Base-by-base conservation (phyloP, 2,888 invertebrate species). In the Glomeris marginata region DNA sequence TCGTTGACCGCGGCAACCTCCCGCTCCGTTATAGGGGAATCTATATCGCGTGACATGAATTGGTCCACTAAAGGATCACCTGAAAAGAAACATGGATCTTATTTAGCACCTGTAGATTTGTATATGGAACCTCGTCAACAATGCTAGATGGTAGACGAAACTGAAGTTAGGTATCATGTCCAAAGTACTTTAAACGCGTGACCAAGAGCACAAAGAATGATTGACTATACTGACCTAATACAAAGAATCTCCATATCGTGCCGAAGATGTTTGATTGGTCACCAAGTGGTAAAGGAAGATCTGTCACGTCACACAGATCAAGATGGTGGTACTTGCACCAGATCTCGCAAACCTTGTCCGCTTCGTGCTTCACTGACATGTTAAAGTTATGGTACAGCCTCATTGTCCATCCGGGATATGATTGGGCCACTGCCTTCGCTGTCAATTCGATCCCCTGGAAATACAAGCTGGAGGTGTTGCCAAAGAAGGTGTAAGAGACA, bases 331-430 rank as follows among this genome's bases (percentile, higher is more conserved):
- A 37, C 22, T 21, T 35, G 38, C 56, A 55, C 33, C 47, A 49
- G 3, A 54, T 18, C 1, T 11, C 18, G 33, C 51, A 53, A 8
- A 55, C 44, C 5, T 41, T 47, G 10, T 35, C 15, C n/a, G 28
- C 15, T 22, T 41, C 43, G 13, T 40, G 22, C 1, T 8, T 13
- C 3, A 41, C 11, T 2, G 33, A 37, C 8, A 42, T n/a, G 13
- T 20, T 37, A 2, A 52, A 37, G 33, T 57, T 52, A 34, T 52
- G 53, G 46, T 57, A 54, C 11, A 57, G 41, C 5, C 57, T 49
- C 44, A 57, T 50, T 8, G 43, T 35, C 56, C 56, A 57, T 13
- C 52, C 55, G 10, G 52, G 51, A 22, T 53, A 53, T 11, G n/a
- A 3, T 22, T 45, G 1, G 20, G 40, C 34, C 6, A 40, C 37